phyloP scores from a whole-genome alignment of 2,113 vertebrate genomes.

The Crocuta crocuta region DNA sequence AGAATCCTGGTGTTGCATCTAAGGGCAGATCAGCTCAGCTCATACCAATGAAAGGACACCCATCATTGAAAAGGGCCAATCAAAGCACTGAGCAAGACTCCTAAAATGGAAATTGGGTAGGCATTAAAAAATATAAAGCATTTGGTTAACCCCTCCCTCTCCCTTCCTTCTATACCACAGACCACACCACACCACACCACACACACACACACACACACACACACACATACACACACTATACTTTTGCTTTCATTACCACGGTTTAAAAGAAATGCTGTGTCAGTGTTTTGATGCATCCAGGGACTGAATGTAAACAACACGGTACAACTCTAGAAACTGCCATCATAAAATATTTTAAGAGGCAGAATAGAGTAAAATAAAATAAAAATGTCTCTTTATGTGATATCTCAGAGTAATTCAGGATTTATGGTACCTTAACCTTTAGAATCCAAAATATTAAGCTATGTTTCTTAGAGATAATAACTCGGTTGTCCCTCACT shows the following conservation, averaged over 20 bases:
- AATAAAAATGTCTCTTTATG: slow-evolving; percentile 94
- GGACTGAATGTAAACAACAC: slow-evolving; percentile 90
- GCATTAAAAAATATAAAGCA: not conserved
- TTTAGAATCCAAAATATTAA: slow-evolving; percentile 95
- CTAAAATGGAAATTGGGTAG: slow-evolving; percentile 6
- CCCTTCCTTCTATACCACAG: not conserved
- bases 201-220: not conserved
- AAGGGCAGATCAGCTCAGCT: slow-evolving; percentile 51
- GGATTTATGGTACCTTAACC: slow-evolving; percentile 92
- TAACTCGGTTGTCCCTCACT: slow-evolving; percentile 92
- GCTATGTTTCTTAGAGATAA: slow-evolving; percentile 94
- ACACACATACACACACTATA: not conserved
- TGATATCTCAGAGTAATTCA: slow-evolving; percentile 93
- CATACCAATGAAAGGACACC: not conserved
- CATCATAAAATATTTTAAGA: slow-evolving; percentile 93
- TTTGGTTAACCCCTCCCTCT: not conserved
- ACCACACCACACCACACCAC: not conserved
- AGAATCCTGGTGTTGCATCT: slow-evolving; percentile 45
- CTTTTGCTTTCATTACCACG: slow-evolving; percentile 78
- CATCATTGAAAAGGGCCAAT: slow-evolving; percentile 70
- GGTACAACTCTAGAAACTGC: slow-evolving; percentile 90
- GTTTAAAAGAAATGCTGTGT: slow-evolving; percentile 87
- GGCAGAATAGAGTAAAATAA: slow-evolving; percentile 92
- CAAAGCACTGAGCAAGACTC: slow-evolving; percentile 59
- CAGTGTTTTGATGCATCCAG: slow-evolving; percentile 89